Percentiles rank a stretch among this genome's conserved stretches.
These are phyloP conservation scores for Tachystola acroxantha DNA, from an alignment of 2,888 invertebrate genomes.

Conservation along the genomic window DNA sequence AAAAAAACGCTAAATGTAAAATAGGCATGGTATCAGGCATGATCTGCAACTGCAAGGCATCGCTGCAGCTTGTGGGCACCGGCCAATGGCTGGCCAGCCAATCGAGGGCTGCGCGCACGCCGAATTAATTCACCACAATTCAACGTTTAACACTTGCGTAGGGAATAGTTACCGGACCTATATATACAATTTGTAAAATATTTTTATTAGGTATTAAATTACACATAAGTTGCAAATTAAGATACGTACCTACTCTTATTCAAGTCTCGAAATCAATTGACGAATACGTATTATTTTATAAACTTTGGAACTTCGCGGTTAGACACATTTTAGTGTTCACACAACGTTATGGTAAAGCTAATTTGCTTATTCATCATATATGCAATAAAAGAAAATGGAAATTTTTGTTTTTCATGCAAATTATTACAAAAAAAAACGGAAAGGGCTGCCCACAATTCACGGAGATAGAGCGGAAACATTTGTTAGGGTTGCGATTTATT, in stretches of 20 bases:
- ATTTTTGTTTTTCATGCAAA: slow-evolving; percentile 19
- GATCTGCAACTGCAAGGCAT: slow-evolving; percentile 64
- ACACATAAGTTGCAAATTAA: neutral
- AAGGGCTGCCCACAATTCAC: slow-evolving; percentile 18
- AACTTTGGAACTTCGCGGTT: too few species aligned
- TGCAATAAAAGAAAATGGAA: too few species aligned
- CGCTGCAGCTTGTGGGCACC: slow-evolving; percentile 57
- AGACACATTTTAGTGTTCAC: too few species aligned
- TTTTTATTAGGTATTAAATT: too few species aligned
- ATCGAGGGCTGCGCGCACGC: slow-evolving; percentile 21
- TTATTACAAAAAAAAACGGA: slow-evolving; percentile 22
- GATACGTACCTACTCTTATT: too few species aligned
- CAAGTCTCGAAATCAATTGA: too few species aligned
- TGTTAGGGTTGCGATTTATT: slow-evolving; percentile 73
- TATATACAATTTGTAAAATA: too few species aligned
- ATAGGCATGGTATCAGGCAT: slow-evolving; percentile 50
- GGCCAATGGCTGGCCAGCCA: slow-evolving; percentile 54
- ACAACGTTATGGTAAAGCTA: too few species aligned
- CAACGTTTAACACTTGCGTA: neutral
- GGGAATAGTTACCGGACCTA: neutral
- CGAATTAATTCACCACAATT: slow-evolving; percentile 45
- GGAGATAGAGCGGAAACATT: slow-evolving; percentile 55
- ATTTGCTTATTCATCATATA: too few species aligned
- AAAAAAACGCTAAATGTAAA: slow-evolving; percentile 49
- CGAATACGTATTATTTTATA: too few species aligned